Evolutionary conservation across 2,888 invertebrate species (phyloP).

Genomic region (Luperina nickerlii): DNA sequence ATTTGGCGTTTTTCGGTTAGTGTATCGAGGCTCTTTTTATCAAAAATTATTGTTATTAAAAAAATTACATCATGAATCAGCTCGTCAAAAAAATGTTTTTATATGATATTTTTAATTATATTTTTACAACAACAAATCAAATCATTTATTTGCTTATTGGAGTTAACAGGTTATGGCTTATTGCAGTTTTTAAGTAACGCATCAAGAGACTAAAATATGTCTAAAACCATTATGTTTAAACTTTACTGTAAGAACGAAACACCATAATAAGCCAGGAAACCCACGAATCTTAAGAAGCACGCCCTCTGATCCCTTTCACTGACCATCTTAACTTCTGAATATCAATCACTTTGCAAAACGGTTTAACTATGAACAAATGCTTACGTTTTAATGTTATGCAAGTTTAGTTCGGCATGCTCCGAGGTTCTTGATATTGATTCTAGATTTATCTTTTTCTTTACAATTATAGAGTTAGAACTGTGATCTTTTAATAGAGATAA

Average conservation of each 20-base stretch:
- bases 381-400: not conserved
- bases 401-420: not conserved
- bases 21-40: not conserved
- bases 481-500: not conserved
- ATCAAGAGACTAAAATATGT: not conserved
- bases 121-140: not conserved
- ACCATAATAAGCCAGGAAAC: not conserved
- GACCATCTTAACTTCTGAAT: slow-evolving; percentile 38
- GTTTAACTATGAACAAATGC: slow-evolving; percentile 5
- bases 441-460: not conserved
- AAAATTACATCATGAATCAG: not conserved
- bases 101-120: not conserved
- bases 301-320: slow-evolving; percentile 16
- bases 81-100: not conserved
- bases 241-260: not conserved
- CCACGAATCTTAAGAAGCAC: slow-evolving; percentile 15
- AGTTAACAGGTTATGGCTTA: too few relatives aligned
- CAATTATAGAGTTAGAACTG: not conserved
- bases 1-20: not conserved
- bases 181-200: not conserved
- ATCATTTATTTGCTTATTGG: too few relatives aligned
- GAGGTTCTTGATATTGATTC: not conserved
- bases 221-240: not conserved
- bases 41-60: not conserved
- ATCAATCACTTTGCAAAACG: slow-evolving; percentile 25